These are phyloP conservation scores for Paguma larvata DNA, from an alignment of 2,797 vertebrate genomes.

Conservation along the genomic window DNA sequence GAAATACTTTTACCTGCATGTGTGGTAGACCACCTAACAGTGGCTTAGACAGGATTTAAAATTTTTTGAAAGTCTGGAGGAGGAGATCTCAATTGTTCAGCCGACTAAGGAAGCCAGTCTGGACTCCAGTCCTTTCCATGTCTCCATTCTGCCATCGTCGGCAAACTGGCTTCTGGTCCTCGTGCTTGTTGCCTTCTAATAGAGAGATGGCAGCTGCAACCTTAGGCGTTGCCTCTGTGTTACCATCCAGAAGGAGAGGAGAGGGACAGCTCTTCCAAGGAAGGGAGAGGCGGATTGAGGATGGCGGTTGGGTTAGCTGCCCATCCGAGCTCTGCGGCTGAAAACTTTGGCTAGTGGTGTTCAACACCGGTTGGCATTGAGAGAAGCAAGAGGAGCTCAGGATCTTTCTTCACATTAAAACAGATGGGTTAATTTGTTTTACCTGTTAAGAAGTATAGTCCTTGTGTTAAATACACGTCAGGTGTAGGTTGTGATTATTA, in stretches of 20 bases:
- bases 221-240: not conserved
- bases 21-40: not conserved
- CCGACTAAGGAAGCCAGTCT: not conserved
- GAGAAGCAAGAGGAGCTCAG: not conserved
- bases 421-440: not conserved
- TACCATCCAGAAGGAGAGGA: not conserved
- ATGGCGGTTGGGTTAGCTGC: too few relatives aligned
- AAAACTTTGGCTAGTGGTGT: fast-evolving
- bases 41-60: not conserved
- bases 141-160: not conserved
- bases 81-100: not conserved
- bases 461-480: not conserved
- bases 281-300: not conserved
- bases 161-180: not conserved
- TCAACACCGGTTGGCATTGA: not conserved
- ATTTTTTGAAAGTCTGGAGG: not conserved
- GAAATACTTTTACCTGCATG: not conserved
- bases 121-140: not conserved
- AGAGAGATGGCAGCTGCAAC: not conserved
- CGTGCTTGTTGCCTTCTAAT: not conserved
- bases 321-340: not conserved
- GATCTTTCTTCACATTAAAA: not conserved
- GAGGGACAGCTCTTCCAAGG: not conserved
- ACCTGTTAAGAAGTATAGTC: not conserved
- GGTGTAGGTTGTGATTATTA: not conserved